These are phyloP conservation scores for Centropyge bicolor DNA, from an alignment of 2,797 vertebrate genomes.

Conservation along the genomic window DNA sequence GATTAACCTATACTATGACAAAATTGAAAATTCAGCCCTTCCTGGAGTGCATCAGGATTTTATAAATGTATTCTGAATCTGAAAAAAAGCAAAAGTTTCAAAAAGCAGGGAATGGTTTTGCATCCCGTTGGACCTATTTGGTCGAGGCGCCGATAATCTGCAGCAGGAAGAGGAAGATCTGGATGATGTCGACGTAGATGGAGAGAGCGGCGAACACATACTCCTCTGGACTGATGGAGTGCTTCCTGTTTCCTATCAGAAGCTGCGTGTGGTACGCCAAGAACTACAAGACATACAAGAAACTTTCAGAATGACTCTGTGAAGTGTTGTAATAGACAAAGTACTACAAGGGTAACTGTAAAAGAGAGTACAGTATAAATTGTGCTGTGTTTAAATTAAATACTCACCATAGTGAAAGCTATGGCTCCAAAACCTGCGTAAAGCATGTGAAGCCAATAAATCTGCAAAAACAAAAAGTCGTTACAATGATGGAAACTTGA, in stretches of 20 bases:
- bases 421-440: slow-evolving; percentile 93
- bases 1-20: slow-evolving; percentile 22
- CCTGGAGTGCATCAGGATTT: slow-evolving; percentile 14
- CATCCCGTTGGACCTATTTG: slow-evolving; percentile 64
- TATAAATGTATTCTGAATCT: slow-evolving; percentile 28
- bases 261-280: slow-evolving; percentile 96
- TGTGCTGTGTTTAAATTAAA: background rate
- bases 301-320: background rate
- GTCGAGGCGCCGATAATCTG: slow-evolving; percentile 88
- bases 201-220: slow-evolving; percentile 93
- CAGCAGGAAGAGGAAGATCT: slow-evolving; percentile 95
- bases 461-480: slow-evolving; percentile 72
- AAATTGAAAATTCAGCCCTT: slow-evolving; percentile 51
- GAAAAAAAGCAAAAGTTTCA: slow-evolving; percentile 12
- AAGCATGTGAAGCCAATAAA: slow-evolving; percentile 96
- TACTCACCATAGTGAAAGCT: slow-evolving; percentile 93
- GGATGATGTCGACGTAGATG: slow-evolving; percentile 94
- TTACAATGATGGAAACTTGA: slow-evolving; percentile 5
- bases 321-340: background rate
- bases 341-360: background rate
- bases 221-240: slow-evolving; percentile 93
- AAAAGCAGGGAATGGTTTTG: slow-evolving; percentile 15
- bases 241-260: slow-evolving; percentile 95
- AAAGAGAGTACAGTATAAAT: background rate
- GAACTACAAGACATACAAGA: slow-evolving; percentile 84